Conservation (phyloP, 2,113 vertebrate genomes). For the Saguinus imperator region DNA sequence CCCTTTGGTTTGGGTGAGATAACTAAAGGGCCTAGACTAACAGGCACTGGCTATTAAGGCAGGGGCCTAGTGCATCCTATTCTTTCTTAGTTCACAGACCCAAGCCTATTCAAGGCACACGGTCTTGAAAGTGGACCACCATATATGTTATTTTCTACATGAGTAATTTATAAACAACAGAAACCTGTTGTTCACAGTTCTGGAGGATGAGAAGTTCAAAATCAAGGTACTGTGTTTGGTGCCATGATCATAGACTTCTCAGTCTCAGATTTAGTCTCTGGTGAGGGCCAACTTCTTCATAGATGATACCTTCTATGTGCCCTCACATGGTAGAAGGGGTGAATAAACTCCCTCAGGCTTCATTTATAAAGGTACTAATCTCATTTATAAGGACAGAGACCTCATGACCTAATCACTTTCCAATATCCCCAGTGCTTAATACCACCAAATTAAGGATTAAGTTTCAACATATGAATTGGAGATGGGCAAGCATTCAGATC, state of each 20-base stretch:
- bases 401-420: neutral
- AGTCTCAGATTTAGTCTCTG: neutral
- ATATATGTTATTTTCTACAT: neutral
- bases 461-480: neutral
- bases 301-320: neutral
- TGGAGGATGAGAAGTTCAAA: neutral
- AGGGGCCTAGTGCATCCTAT: too few species aligned
- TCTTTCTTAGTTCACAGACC: too few species aligned
- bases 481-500: neutral
- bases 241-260: too few species aligned
- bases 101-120: too few species aligned
- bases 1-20: too few species aligned
- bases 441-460: neutral
- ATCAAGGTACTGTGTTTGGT: too few species aligned
- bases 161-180: neutral
- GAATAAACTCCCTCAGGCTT: neutral
- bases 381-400: neutral
- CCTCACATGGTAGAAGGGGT: neutral
- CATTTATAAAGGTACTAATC: neutral
- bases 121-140: too few species aligned
- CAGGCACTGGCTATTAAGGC: too few species aligned
- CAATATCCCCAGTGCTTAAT: neutral
- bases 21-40: too few species aligned
- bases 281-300: neutral
- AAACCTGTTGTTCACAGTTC: neutral